These are phyloP conservation scores for Apolygus lucorum DNA, from an alignment of 1,140 invertebrate genomes.

Conservation along the genomic window DNA sequence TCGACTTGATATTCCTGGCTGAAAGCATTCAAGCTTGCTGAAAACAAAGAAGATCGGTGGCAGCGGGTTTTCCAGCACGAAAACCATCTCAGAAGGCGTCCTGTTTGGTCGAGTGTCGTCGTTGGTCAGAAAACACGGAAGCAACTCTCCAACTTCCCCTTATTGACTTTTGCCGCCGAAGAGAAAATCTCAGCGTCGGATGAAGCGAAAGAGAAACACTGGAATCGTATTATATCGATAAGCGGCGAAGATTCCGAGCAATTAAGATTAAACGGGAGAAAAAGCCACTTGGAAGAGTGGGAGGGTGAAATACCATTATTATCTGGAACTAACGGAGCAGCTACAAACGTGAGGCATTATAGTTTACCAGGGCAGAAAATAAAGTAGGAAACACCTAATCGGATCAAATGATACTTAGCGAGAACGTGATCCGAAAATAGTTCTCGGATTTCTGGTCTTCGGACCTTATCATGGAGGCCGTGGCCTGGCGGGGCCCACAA, in stretches of 20 bases:
- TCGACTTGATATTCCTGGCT: no score
- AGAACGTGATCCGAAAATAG: slow-evolving; percentile 20
- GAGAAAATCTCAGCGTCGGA: no score
- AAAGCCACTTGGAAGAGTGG: background rate
- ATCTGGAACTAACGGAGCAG: background rate
- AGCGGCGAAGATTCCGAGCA: background rate
- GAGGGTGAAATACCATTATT: slow-evolving; percentile 5
- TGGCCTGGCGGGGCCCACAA: background rate
- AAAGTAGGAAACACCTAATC: slow-evolving; percentile 6
- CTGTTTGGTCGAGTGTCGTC: no score
- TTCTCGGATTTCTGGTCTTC: slow-evolving; percentile 6
- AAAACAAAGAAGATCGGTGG: no score
- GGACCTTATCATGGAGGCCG: background rate
- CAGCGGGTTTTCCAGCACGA: no score
- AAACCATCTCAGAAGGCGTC: no score
- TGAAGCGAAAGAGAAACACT: no score
- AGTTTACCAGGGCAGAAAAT: slow-evolving; percentile 19
- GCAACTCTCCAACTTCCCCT: no score
- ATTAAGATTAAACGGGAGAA: background rate
- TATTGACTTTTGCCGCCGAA: no score
- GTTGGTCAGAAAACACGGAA: no score
- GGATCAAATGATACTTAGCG: slow-evolving; percentile 19
- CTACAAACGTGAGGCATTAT: slow-evolving; percentile 11
- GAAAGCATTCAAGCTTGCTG: no score
- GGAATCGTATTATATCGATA: no score